These are phyloP conservation scores for Meta bourneti DNA, from an alignment of 2,888 invertebrate genomes.

Conservation along the genomic window DNA sequence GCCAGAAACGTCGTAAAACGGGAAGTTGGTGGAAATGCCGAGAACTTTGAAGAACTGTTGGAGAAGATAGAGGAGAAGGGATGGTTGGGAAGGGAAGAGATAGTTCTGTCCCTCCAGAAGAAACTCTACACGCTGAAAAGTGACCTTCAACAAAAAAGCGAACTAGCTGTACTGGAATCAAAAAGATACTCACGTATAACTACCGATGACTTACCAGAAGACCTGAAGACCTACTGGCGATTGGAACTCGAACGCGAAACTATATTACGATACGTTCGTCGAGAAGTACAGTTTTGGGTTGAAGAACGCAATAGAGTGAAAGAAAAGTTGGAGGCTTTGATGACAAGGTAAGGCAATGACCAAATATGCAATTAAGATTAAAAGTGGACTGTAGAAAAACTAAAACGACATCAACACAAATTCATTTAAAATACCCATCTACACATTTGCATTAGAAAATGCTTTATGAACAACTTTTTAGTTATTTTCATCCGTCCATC, in stretches of 20 bases:
- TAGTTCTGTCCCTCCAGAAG: slow-evolving; percentile 1
- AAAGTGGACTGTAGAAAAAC: no score
- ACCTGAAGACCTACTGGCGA: slow-evolving; percentile 16
- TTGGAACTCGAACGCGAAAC: slow-evolving; percentile 10
- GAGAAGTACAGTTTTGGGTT: not conserved
- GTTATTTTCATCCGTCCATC: no score
- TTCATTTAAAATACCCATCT: no score
- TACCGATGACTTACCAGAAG: slow-evolving; percentile 15
- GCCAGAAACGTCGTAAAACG: slow-evolving; percentile 20
- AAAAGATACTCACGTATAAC: not conserved
- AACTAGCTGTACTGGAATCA: no score
- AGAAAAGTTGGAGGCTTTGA: not conserved
- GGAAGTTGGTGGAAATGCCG: slow-evolving; percentile 19
- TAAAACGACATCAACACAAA: no score
- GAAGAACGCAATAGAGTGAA: slow-evolving; percentile 13
- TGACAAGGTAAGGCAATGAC: not conserved
- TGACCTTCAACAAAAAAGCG: not conserved
- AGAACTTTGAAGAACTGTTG: slow-evolving; percentile 6
- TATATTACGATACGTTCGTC: not conserved
- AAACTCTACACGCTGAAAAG: slow-evolving; percentile 12
- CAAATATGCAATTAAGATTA: no score
- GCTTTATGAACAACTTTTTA: no score
- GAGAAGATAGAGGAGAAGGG: not conserved
- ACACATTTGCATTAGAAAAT: no score
- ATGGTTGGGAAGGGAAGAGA: slow-evolving; percentile 41